Conservation (phyloP, 1,140 invertebrate genomes). For the Doryteuthis pealeii region DNA sequence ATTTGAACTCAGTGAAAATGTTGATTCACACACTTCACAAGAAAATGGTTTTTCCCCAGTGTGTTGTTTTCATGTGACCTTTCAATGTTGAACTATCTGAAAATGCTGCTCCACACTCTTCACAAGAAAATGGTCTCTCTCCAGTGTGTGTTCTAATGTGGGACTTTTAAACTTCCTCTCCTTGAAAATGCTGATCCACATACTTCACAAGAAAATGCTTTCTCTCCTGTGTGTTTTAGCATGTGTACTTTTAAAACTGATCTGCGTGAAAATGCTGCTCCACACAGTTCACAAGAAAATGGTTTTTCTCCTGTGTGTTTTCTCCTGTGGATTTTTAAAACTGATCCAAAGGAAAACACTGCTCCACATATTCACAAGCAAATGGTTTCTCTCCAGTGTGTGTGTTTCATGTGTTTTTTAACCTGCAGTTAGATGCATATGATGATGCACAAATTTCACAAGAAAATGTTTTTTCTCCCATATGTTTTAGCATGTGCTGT, state of each 20-base stretch:
- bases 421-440: too few relatives aligned
- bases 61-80: slow-evolving; percentile 1
- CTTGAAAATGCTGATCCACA: slow-evolving; percentile 18
- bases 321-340: neutral
- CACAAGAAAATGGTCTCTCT: too few relatives aligned
- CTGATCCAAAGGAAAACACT: neutral
- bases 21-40: too few relatives aligned
- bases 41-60: too few relatives aligned
- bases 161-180: slow-evolving; percentile 50
- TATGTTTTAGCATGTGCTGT: too few relatives aligned
- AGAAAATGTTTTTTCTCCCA: too few relatives aligned
- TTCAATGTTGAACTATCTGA: neutral
- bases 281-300: slow-evolving; percentile 13
- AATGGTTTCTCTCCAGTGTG: neutral
- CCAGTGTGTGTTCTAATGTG: slow-evolving; percentile 27
- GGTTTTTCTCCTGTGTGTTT: slow-evolving; percentile 15
- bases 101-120: too few relatives aligned
- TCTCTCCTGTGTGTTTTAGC: neutral
- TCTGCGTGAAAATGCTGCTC: neutral
- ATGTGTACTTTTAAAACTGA: neutral
- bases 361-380: neutral
- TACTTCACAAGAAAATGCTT: slow-evolving; percentile 5
- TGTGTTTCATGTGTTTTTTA: too few relatives aligned
- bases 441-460: too few relatives aligned
- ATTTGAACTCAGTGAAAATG: too few relatives aligned